Conservation (phyloP, 1,140 invertebrate species). For the Pogonognathellus flavescens region DNA sequence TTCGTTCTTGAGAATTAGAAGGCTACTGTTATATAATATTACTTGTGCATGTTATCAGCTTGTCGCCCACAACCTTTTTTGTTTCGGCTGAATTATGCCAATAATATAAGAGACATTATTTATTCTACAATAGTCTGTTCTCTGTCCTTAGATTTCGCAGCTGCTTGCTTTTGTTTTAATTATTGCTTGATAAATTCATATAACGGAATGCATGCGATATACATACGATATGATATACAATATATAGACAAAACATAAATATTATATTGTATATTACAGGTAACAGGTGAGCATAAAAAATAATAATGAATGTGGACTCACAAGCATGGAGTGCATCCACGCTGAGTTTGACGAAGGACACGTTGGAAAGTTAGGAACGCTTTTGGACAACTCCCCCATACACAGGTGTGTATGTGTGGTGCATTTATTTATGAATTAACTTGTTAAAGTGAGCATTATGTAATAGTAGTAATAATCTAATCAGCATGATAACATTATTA, state of each 20-base stretch:
- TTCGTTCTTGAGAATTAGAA: too few relatives aligned
- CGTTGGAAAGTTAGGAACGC: not conserved
- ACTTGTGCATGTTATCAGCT: not conserved
- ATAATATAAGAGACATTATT: not conserved
- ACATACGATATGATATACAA: not conserved
- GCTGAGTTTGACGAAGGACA: not conserved
- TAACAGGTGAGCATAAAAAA: too few relatives aligned
- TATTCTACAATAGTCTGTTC: not conserved
- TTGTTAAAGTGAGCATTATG: not conserved
- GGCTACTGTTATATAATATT: too few relatives aligned
- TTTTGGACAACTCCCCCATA: not conserved
- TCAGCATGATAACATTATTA: too few relatives aligned
- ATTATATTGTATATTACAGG: too few relatives aligned
- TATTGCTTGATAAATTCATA: constrained; percentile 8
- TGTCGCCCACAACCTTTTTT: not conserved
- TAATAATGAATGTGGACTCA: not conserved
- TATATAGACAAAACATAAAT: too few relatives aligned
- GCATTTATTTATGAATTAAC: constrained; percentile 3
- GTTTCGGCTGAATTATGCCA: not conserved
- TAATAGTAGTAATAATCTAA: too few relatives aligned
- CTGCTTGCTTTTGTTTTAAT: constrained; percentile 11
- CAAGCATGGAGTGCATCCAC: not conserved
- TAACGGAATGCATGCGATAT: not conserved
- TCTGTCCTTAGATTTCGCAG: not conserved
- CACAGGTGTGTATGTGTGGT: too few relatives aligned